Percentiles rank a stretch among this genome's conserved stretches.
phyloP scores from a whole-genome alignment of 1,140 invertebrate species.

The Augochlora pura region DNA sequence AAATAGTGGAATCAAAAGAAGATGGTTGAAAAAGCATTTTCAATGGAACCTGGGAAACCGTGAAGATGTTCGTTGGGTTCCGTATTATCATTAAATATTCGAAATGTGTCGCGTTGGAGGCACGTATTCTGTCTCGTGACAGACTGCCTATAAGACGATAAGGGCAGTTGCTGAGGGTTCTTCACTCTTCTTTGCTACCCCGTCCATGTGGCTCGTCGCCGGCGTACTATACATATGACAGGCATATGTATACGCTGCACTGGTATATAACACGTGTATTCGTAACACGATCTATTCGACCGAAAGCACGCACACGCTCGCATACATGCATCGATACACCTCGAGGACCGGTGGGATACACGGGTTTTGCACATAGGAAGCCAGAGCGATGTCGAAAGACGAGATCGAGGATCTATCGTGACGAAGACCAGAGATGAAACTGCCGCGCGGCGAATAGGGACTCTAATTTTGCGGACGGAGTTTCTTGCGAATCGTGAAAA shows the following conservation, averaged over 20 bases:
- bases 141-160: conserved; percentile 44
- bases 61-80: background rate
- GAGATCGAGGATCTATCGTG: conserved; percentile 31
- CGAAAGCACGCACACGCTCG: background rate
- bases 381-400: conserved; percentile 36
- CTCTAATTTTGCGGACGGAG: conserved; percentile 16
- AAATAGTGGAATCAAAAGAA: too few species aligned
- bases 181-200: conserved; percentile 28
- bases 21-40: too few species aligned
- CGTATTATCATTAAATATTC: conserved; percentile 3
- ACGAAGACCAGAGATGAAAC: conserved; percentile 14
- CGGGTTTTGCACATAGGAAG: background rate
- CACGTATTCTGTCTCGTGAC: conserved; percentile 23
- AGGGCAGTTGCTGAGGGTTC: conserved; percentile 44
- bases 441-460: background rate
- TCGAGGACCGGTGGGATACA: too few species aligned
- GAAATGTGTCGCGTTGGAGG: background rate
- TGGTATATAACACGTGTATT: conserved; percentile 22
- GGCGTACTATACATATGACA: background rate
- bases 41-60: too few species aligned
- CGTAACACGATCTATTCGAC: conserved; percentile 9
- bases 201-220: conserved; percentile 2
- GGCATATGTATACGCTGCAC: conserved; percentile 22
- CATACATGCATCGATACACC: background rate
- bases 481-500: conserved; percentile 24